These are phyloP conservation scores for Aramus guarauna DNA, from an alignment of 2,113 vertebrate genomes.

Conservation along the genomic window DNA sequence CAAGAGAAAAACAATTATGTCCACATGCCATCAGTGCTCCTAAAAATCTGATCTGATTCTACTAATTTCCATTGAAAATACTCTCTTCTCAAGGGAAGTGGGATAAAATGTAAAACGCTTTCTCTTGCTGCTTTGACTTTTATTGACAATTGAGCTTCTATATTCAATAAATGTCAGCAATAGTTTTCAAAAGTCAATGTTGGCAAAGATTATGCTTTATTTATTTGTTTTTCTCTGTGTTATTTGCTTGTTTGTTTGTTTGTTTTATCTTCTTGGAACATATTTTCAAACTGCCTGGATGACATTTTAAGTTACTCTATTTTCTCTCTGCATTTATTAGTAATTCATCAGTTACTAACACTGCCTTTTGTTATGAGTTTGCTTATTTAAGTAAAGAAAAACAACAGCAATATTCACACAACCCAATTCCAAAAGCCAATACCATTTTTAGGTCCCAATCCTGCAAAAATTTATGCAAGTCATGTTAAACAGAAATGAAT, in stretches of 20 bases:
- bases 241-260: background rate
- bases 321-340: background rate
- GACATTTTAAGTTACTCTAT: background rate
- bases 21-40: background rate
- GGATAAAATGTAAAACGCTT: background rate
- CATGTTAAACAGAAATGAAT: background rate
- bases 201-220: background rate
- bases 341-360: background rate
- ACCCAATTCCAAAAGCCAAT: background rate
- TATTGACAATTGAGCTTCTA: background rate
- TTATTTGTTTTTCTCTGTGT: background rate
- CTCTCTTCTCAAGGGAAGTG: background rate
- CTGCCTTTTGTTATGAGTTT: background rate
- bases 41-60: background rate
- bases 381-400: background rate
- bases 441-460: background rate
- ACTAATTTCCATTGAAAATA: background rate
- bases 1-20: background rate
- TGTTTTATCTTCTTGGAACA: background rate
- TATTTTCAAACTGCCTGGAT: background rate
- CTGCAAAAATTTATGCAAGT: background rate
- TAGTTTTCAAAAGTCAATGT: background rate
- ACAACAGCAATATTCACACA: accelerated
- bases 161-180: background rate
- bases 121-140: background rate